Evolutionary conservation across 2,113 vertebrate genomes (phyloP), one percentile per base, ranked within the genome.

Genomic region (Pachyramphus minor): DNA sequence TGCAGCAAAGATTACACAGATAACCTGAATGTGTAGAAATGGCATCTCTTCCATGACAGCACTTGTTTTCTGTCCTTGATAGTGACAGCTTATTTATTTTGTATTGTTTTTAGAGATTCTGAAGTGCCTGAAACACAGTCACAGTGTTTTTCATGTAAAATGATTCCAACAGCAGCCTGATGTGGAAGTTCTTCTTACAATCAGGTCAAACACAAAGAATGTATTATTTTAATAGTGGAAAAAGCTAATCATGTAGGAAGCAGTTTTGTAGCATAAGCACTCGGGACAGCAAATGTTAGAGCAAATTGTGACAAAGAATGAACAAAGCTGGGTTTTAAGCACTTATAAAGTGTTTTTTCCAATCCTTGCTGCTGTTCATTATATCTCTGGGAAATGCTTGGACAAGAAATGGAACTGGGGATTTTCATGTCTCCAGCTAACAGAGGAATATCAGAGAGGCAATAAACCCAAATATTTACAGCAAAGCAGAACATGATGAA

Each of bases 351-450:
- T 42, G 75, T 3, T 76, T 87, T 91, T 90, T 37, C 47, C 92
- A 90, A 1, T n/a, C n/a, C 28, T 52, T 80, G 49, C 37, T 92
- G 80, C 78, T 6, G 6, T 37, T 97, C 71, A 80, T 80, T 76
- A 10, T 41, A 56, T 90, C 78, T 80, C 75, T 47, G 50, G 53
- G 79, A 92, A 45, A 80, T 69, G 59, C 49, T 92, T 24, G 68
- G 69, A 68, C 22, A 53, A 90, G 85, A 91, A 62, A 27, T 30
- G n/a, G 45, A 90, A 28, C 37, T 69, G 72, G 67, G 83, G 45
- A 95, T 85, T 91, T 91, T 91, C 71, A 85, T 28, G 69, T 88
- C 79, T 95, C 42, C 63, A 95, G 72, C 64, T 60, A 89, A 71
- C 21, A 92, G 75, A 87, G 31, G 19, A 85, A 20, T 55, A 87